These are phyloP conservation scores for Drosophila paramelanica DNA, from an alignment of 2,888 invertebrate genomes.

Conservation along the genomic window DNA sequence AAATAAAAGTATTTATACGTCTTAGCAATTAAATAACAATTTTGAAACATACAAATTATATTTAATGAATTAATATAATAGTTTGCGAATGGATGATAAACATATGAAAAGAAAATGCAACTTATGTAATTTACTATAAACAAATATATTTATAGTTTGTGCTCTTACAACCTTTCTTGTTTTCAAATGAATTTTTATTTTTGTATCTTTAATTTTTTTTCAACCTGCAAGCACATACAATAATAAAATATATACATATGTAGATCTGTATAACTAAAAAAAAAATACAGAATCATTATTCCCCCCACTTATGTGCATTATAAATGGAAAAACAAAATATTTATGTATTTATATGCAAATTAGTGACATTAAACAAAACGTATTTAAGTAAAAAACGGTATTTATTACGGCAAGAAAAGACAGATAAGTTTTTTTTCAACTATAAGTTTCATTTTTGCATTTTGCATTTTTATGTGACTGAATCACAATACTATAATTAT, in stretches of 20 bases:
- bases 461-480: too few species aligned
- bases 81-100: slow-evolving; percentile 54
- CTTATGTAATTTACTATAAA: slow-evolving; percentile 66
- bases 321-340: slow-evolving; percentile 48
- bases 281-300: slow-evolving; percentile 39
- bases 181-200: slow-evolving; percentile 17
- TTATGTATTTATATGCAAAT: slow-evolving; percentile 66
- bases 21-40: slow-evolving; percentile 72
- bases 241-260: slow-evolving; percentile 41
- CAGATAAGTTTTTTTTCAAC: background rate
- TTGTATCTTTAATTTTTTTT: background rate
- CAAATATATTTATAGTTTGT: slow-evolving; percentile 71
- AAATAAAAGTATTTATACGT: slow-evolving; percentile 75
- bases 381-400: slow-evolving; percentile 45
- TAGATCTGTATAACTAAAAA: slow-evolving; percentile 39
- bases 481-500: slow-evolving; percentile 5
- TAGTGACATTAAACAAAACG: slow-evolving; percentile 67
- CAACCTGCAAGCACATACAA: slow-evolving; percentile 25
- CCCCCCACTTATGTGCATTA: slow-evolving; percentile 63
- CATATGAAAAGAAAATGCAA: slow-evolving; percentile 45
- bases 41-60: slow-evolving; percentile 75
- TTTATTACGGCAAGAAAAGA: background rate
- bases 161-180: slow-evolving; percentile 57
- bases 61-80: slow-evolving; percentile 72
- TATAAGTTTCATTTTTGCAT: too few species aligned